These are phyloP conservation scores for Paraplagusia blochii DNA, from an alignment of 2,113 vertebrate species.

Conservation along the genomic window DNA sequence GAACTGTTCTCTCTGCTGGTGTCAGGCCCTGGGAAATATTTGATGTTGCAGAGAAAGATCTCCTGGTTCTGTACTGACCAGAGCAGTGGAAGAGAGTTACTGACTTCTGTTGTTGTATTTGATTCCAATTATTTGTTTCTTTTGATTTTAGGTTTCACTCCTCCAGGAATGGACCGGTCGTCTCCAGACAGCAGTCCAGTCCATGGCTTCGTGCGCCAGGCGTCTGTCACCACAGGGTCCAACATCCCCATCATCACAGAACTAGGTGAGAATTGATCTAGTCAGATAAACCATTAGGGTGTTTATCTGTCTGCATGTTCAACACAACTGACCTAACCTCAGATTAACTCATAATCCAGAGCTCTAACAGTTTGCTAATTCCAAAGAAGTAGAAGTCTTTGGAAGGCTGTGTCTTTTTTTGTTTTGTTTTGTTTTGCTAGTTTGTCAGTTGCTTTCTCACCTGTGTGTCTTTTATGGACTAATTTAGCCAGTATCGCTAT, in stretches of 20 bases:
- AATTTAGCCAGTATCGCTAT: no score
- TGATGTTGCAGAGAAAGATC: no score
- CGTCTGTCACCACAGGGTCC: constrained; percentile 93
- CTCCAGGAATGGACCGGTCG: constrained; percentile 96
- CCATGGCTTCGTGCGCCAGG: constrained; percentile 91
- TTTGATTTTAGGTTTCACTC: constrained; percentile 86
- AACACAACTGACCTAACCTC: neutral
- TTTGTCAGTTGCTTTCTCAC: no score
- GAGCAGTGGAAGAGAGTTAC: no score
- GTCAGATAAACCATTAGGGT: no score
- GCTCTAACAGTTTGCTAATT: constrained; percentile 17
- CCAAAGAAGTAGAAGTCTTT: no score
- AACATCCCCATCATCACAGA: constrained; percentile 99
- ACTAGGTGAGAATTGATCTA: constrained; percentile 86
- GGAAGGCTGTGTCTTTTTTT: no score
- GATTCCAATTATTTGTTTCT: neutral
- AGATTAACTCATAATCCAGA: constrained; percentile 24
- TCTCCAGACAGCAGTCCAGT: constrained; percentile 98
- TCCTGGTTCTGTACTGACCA: neutral
- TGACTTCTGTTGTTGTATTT: no score
- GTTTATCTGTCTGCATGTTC: constrained; percentile 54
- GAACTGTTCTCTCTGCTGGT: no score
- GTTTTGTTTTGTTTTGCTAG: no score
- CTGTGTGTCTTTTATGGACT: no score
- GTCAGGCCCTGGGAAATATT: no score